Conservation (phyloP, 2,113 vertebrate species). For the Isurus oxyrinchus region DNA sequence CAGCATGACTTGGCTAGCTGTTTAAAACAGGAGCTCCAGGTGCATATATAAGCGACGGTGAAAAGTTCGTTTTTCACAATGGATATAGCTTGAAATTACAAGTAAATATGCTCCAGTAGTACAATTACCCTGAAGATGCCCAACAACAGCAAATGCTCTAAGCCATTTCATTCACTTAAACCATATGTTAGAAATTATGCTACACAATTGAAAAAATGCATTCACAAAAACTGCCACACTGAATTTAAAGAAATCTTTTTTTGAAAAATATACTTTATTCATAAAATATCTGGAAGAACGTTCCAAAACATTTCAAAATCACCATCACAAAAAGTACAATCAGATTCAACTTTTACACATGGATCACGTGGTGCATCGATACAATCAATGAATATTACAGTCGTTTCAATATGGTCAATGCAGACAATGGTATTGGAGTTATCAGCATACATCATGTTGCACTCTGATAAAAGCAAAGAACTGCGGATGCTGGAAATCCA, state of each 20-base stretch:
- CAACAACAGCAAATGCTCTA: neutral
- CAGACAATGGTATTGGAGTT: too few species aligned
- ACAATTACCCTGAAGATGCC: neutral
- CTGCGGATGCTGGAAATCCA: too few species aligned
- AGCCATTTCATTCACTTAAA: neutral
- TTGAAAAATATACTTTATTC: too few species aligned
- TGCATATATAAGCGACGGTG: constrained; percentile 43
- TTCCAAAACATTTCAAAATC: too few species aligned
- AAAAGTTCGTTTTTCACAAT: neutral
- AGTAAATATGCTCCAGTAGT: neutral
- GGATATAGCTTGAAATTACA: neutral
- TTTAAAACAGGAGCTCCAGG: constrained; percentile 51
- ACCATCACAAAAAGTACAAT: too few species aligned
- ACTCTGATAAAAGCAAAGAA: too few species aligned
- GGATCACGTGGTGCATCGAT: too few species aligned
- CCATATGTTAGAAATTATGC: neutral
- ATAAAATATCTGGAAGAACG: too few species aligned
- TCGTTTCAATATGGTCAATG: too few species aligned
- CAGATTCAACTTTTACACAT: too few species aligned
- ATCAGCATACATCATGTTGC: too few species aligned
- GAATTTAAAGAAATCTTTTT: neutral
- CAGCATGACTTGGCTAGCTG: constrained; percentile 41
- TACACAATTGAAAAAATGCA: neutral
- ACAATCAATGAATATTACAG: too few species aligned
- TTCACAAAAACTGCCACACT: neutral